These are phyloP conservation scores for Erythrocercus mccallii DNA, from an alignment of 2,113 vertebrate species.

Conservation along the genomic window DNA sequence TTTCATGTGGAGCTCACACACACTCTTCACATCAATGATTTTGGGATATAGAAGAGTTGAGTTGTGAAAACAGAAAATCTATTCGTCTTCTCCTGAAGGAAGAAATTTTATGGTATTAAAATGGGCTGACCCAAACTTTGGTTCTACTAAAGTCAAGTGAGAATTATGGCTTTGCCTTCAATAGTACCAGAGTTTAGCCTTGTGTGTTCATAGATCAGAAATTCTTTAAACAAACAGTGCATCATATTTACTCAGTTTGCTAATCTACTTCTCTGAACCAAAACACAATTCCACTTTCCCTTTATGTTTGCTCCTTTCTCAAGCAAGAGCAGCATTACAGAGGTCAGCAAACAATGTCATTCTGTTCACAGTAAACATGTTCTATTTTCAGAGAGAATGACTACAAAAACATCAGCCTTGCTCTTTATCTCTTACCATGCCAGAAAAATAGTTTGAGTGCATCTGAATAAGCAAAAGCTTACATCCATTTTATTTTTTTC, in stretches of 20 bases:
- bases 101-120: not conserved
- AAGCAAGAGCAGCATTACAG: not conserved
- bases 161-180: not conserved
- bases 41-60: not conserved
- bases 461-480: slow-evolving; percentile 1
- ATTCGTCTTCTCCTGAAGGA: not conserved
- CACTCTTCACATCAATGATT: not conserved
- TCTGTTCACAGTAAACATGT: slow-evolving; percentile 41
- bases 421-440: not conserved
- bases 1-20: not conserved
- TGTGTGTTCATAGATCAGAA: not conserved
- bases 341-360: slow-evolving; percentile 10
- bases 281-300: not conserved
- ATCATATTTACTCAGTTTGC: not conserved
- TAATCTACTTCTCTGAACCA: slow-evolving; percentile 35
- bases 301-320: slow-evolving; percentile 15
- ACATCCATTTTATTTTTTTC: not conserved
- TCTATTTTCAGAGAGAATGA: not conserved
- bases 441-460: not conserved
- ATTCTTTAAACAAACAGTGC: slow-evolving; percentile 10
- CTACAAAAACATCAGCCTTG: not conserved
- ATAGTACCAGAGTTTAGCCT: not conserved
- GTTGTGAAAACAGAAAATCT: not conserved
- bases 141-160: not conserved
- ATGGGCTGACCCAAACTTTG: not conserved